phyloP scores from a whole-genome alignment of 2,888 invertebrate species.

The Meloe dianella region DNA sequence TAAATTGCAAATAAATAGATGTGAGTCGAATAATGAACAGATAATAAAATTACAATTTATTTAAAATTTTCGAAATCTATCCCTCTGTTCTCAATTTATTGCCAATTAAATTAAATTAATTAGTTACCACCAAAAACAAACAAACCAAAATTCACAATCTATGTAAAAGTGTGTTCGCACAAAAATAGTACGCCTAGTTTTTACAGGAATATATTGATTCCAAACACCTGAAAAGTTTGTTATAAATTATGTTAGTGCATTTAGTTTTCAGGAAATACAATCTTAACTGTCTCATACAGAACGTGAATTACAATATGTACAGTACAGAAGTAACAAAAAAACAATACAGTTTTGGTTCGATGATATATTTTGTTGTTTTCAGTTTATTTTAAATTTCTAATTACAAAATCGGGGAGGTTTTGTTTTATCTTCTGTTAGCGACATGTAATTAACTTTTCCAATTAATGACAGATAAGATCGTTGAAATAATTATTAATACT shows the following conservation, averaged over 20 bases:
- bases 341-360: not conserved
- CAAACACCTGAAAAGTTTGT: conserved; percentile 4
- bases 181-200: not conserved
- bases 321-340: not conserved
- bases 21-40: not conserved
- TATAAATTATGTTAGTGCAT: not conserved
- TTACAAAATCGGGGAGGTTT: too few relatives aligned
- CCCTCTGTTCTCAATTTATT: not conserved
- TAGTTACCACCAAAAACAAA: not conserved
- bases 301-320: not conserved
- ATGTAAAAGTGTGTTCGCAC: not conserved
- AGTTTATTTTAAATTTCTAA: not conserved
- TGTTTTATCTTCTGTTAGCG: not conserved
- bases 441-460: not conserved
- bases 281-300: not conserved
- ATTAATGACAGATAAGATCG: not conserved
- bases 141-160: conserved; percentile 6
- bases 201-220: not conserved
- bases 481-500: too few relatives aligned
- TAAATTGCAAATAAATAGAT: not conserved
- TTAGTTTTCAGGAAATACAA: not conserved
- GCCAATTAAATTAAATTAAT: not conserved
- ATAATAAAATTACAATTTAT: not conserved
- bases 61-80: not conserved
- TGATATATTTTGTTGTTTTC: not conserved